phyloP scores from a whole-genome alignment of 2,888 invertebrate species.

The Entomobrya multifasciata region DNA sequence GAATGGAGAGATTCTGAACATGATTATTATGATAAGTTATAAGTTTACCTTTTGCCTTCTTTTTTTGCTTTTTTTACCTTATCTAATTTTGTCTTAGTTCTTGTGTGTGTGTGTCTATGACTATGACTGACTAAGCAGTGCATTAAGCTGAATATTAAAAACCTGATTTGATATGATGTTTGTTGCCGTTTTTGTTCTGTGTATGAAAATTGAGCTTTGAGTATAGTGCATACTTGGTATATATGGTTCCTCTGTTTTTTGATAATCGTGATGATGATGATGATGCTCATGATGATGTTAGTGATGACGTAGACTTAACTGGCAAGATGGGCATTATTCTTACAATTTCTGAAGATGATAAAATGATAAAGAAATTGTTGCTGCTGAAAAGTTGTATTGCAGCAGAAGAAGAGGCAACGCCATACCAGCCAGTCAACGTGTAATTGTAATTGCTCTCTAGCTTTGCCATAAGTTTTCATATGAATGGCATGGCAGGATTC shows the following conservation, averaged over 20 bases:
- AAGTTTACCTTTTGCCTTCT: conserved; percentile 45
- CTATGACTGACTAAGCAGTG: conserved; percentile 53
- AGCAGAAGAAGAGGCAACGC: conserved; percentile 11
- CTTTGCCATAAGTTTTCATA: not conserved
- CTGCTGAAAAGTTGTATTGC: conserved; percentile 20
- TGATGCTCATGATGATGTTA: conserved; percentile 2
- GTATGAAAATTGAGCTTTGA: not conserved
- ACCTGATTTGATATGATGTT: conserved; percentile 60
- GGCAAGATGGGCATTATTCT: conserved; percentile 32
- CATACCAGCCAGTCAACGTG: not conserved
- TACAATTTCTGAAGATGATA: conserved; percentile 4
- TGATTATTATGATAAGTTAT: conserved; percentile 1
- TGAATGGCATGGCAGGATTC: conserved; percentile 4
- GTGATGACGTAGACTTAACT: conserved; percentile 37
- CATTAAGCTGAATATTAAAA: conserved; percentile 53
- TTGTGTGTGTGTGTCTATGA: not conserved
- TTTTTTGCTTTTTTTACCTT: conserved; percentile 3
- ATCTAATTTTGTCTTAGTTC: conserved; percentile 17
- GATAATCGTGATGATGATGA: conserved; percentile 8
- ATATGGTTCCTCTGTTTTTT: conserved; percentile 26
- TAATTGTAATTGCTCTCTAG: not conserved
- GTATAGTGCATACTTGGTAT: not conserved
- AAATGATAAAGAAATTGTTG: conserved; percentile 17
- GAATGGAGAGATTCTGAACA: conserved; percentile 8
- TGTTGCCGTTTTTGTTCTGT: conserved; percentile 8